Base-by-base conservation (phyloP, 2,797 vertebrate species). In the Helicolenus hilgendorfi region DNA sequence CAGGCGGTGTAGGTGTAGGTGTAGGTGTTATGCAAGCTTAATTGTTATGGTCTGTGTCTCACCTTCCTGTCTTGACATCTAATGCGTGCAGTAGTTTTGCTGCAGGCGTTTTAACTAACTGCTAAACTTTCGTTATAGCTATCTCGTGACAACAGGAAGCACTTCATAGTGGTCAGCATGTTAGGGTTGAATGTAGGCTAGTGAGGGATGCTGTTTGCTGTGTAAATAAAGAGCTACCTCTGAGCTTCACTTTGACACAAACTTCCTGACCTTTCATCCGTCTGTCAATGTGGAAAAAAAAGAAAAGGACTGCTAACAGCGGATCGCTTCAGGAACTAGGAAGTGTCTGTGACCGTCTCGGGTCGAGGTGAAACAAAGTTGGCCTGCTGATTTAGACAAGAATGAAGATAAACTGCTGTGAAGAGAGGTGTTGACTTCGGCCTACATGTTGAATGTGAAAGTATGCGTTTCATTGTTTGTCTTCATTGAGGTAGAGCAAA, bases 281-380 rank as follows among this genome's bases (percentile, higher is more conserved):
- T 20, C 18, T 58, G 81, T 69, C 71, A 18, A 3, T 58, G 74
- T 56, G 49, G 58, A 72, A 64, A 79, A 72, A 81, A 75, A 14
- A 63, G 49, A n/a, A 45, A 70, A 36, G 53, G 59, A 10, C 45
- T 85, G 90, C 92, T 93, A 91, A 91, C 79, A 10, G 49, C 11
- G 78, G 60, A 67, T 55, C 24, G n/a, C 53, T 72, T 15, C 91
- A 90, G 92, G 92, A 94, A 96, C 83, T 56, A 79, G 92, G 89
- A 96, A 93, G 80, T 75, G 29, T 83, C 77, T 90, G 74, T 33
- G 36, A 60, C 56, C 18, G 49, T 29, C 49, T 35, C 11, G 8
- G 29, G 62, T 55, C 15, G 11, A 65, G 53, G 55, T 45, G 27
- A 68, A 72, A 68, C 77, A 55, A 36, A 83, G 27, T 29, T 55